Evolutionary conservation across 2,113 vertebrate genomes (phyloP).

Genomic region (Dasyornis broadbenti): DNA sequence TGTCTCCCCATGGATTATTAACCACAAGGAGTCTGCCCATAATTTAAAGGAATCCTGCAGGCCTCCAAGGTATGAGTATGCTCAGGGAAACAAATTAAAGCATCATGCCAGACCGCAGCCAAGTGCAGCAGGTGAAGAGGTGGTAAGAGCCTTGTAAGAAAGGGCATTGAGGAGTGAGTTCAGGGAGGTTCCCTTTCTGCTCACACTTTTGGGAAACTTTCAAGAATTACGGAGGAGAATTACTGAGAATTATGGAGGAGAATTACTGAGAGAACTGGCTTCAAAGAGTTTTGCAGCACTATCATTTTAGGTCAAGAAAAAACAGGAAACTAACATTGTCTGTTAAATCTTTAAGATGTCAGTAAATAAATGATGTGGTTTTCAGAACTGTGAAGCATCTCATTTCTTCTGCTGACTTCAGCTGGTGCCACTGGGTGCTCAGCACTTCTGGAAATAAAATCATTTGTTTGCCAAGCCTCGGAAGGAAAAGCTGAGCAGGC

Average conservation of each 20-base stretch:
- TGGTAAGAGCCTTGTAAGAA: not conserved
- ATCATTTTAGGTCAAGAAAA: not conserved
- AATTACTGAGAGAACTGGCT: not conserved
- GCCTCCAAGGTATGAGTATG: not conserved
- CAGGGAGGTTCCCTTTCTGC: not conserved
- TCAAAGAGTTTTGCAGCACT: not conserved
- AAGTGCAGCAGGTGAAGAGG: not conserved
- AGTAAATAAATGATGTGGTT: slow-evolving; percentile 50
- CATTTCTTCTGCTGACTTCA: slow-evolving; percentile 45
- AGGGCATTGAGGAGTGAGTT: not conserved
- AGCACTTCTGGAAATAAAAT: slow-evolving; percentile 58
- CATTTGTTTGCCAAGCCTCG: not conserved
- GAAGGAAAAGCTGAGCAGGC: slow-evolving; percentile 53
- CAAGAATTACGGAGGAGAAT: not conserved
- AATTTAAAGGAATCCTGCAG: not conserved
- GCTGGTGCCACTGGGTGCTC: slow-evolving; percentile 22
- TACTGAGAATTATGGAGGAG: not conserved
- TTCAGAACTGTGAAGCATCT: slow-evolving; percentile 35
- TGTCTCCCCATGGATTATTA: not conserved
- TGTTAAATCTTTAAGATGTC: slow-evolving; percentile 40
- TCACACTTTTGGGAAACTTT: not conserved
- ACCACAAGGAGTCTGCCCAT: not conserved
- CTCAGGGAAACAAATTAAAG: not conserved
- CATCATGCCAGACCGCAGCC: not conserved
- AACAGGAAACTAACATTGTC: not conserved